phyloP scores from a whole-genome alignment of 2,797 vertebrate species.

The Gephyroberyx darwinii region DNA sequence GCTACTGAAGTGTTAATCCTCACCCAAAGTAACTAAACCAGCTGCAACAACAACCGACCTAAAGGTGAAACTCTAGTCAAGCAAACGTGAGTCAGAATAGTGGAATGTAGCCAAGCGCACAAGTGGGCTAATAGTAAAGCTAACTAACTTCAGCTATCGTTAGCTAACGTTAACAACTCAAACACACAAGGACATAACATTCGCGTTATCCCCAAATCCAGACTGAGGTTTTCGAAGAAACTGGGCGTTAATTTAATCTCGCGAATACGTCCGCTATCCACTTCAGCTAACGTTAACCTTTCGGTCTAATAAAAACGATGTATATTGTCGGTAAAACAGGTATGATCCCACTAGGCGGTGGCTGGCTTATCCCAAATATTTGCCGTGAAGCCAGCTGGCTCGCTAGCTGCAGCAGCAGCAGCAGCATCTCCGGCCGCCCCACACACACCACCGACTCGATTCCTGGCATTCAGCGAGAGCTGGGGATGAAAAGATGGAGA shows the following conservation, averaged over 20 bases:
- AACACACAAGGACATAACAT: constrained; percentile 21
- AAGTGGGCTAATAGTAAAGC: constrained; percentile 22
- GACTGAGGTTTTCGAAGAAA: not conserved
- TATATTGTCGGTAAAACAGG: constrained; percentile 3
- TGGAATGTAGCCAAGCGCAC: constrained; percentile 56
- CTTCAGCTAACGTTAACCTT: not conserved
- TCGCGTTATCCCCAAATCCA: constrained; percentile 1
- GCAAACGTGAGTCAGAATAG: constrained; percentile 59
- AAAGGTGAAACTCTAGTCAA: constrained; percentile 41
- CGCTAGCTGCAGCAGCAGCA: constrained; percentile 49
- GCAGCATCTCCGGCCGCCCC: constrained; percentile 63
- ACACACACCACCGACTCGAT: constrained; percentile 57
- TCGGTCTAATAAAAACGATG: not conserved
- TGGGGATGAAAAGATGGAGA: constrained; percentile 36
- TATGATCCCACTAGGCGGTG: constrained; percentile 40
- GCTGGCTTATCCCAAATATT: constrained; percentile 50
- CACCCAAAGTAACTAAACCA: constrained; percentile 2
- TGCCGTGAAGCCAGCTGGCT: constrained; percentile 61
- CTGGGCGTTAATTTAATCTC: not conserved
- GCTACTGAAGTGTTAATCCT: not conserved
- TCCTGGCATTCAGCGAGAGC: constrained; percentile 47
- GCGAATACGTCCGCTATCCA: not conserved
- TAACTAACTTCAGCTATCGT: constrained; percentile 32
- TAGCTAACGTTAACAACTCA: constrained; percentile 31
- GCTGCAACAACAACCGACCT: constrained; percentile 40